phyloP scores from a whole-genome alignment of 2,888 invertebrate genomes.

The Ellobium chinense region DNA sequence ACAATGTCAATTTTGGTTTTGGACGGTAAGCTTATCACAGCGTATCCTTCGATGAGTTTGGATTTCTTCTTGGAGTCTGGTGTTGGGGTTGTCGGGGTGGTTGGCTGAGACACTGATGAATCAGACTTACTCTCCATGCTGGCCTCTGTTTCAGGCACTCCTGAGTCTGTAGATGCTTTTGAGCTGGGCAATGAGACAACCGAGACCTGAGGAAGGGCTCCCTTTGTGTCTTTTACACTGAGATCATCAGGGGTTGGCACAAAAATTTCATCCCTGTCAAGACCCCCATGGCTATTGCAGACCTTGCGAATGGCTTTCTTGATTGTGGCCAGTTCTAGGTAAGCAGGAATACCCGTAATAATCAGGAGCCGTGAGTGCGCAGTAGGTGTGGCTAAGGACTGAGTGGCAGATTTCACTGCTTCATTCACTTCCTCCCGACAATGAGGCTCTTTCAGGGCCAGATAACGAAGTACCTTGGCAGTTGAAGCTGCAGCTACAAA shows the following conservation, averaged over 20 bases:
- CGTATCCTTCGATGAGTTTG: slow-evolving; percentile 66
- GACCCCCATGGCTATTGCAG: slow-evolving; percentile 71
- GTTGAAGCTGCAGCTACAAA: slow-evolving; percentile 74
- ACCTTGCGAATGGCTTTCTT: slow-evolving; percentile 66
- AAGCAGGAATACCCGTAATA: slow-evolving; percentile 72
- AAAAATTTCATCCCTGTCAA: slow-evolving; percentile 73
- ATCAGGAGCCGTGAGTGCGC: slow-evolving; percentile 73
- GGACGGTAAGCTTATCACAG: slow-evolving; percentile 72
- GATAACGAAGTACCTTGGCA: slow-evolving; percentile 73
- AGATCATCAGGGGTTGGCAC: slow-evolving; percentile 61
- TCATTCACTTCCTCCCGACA: slow-evolving; percentile 68
- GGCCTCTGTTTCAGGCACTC: neutral
- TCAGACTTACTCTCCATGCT: slow-evolving; percentile 5
- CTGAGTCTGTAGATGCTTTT: neutral
- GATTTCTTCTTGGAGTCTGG: slow-evolving; percentile 13
- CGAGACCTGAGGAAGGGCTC: neutral
- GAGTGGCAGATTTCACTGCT: slow-evolving; percentile 70
- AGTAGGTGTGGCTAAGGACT: slow-evolving; percentile 63
- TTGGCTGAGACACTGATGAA: neutral
- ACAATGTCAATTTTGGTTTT: slow-evolving; percentile 73
- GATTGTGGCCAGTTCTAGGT: slow-evolving; percentile 62
- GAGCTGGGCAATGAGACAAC: neutral
- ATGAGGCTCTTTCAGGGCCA: slow-evolving; percentile 70
- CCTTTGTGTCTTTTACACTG: slow-evolving; percentile 28
- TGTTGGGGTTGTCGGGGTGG: slow-evolving; percentile 7